Conservation (phyloP, 2,797 vertebrate species). For the Gymnopithys bicolor region DNA sequence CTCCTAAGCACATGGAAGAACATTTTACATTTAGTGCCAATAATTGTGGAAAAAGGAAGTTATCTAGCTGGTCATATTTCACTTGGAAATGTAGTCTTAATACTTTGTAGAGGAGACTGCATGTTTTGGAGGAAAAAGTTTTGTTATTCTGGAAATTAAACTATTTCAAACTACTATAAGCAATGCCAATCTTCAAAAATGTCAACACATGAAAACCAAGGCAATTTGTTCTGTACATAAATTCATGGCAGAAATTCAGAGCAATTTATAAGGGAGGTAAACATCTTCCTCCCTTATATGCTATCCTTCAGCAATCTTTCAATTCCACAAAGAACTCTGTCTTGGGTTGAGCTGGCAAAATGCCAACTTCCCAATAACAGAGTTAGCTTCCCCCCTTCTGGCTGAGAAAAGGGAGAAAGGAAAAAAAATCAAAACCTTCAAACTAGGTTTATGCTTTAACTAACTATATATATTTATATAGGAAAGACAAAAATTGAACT, state of each 20-base stretch:
- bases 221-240: constrained; percentile 18
- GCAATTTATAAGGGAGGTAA: neutral
- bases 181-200: neutral
- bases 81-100: neutral
- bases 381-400: too few species aligned
- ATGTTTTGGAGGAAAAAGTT: neutral
- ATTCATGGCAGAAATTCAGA: neutral
- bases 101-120: neutral
- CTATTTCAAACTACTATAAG: neutral
- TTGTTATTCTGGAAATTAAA: neutral
- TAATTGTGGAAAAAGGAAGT: neutral
- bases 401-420: too few species aligned
- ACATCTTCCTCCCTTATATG: neutral
- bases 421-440: too few species aligned
- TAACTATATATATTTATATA: too few species aligned
- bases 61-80: neutral
- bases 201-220: neutral
- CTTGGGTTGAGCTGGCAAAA: too few species aligned
- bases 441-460: too few species aligned
- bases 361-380: too few species aligned
- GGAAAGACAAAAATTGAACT: too few species aligned
- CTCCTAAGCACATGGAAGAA: neutral
- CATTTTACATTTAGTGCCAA: neutral
- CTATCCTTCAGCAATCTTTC: neutral
- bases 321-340: neutral